Conservation (phyloP, 2,113 vertebrate genomes). For the Microcebus jonahi region DNA sequence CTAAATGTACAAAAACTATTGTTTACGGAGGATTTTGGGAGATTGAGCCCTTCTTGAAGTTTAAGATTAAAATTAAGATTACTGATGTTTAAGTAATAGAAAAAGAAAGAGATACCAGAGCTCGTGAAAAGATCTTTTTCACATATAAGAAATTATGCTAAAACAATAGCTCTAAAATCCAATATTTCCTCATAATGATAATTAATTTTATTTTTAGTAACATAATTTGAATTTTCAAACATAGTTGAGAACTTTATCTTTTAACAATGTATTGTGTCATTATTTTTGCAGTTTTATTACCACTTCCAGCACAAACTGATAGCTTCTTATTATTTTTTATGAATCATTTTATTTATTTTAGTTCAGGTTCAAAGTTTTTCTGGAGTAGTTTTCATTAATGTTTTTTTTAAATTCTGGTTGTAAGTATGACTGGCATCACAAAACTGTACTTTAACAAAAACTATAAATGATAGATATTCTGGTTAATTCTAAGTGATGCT, state of each 20-base stretch:
- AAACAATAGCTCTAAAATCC: neutral
- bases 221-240: neutral
- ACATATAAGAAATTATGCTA: neutral
- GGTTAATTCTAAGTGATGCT: neutral
- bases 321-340: neutral
- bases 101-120: neutral
- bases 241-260: constrained; percentile 15
- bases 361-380: neutral
- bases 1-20: neutral
- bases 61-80: constrained; percentile 9
- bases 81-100: neutral
- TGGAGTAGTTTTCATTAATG: neutral
- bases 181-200: constrained; percentile 14
- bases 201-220: neutral
- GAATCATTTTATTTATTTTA: neutral
- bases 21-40: neutral
- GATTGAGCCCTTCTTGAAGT: neutral
- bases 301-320: neutral
- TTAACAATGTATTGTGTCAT: neutral
- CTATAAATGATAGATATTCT: neutral
- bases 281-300: neutral
- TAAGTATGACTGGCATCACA: constrained; percentile 24
- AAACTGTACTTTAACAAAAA: neutral
- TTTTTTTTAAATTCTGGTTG: neutral
- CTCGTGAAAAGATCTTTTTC: constrained; percentile 1